A percentile compares a stretch with the other conserved stretches of the same genome.
Evolutionary conservation across 2,888 invertebrate species (phyloP).

Genomic region (Caenorhabditis plicata): DNA sequence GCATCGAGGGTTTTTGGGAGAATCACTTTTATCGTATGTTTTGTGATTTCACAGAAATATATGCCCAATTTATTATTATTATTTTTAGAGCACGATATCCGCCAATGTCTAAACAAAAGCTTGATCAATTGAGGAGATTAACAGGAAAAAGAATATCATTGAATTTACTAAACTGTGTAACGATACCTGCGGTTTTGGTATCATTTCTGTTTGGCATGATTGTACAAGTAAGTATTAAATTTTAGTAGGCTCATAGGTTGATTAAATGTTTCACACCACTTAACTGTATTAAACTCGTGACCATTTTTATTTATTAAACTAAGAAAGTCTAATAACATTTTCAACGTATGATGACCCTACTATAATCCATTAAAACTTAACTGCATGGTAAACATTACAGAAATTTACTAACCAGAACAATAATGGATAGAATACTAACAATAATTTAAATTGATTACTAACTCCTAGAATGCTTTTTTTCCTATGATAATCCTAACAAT

Average conservation of each 20-base stretch:
- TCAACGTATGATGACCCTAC: not conserved
- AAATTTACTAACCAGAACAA: constrained; percentile 27
- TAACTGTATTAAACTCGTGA: not conserved
- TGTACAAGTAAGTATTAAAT: constrained; percentile 30
- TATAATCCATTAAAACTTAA: not conserved
- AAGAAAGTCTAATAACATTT: not conserved
- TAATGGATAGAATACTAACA: too few species aligned
- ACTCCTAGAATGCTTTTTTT: too few species aligned
- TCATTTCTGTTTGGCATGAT: constrained; percentile 45
- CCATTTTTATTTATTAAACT: not conserved
- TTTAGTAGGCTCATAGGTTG: not conserved
- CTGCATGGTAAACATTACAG: constrained; percentile 21
- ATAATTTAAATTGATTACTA: too few species aligned
- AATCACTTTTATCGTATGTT: constrained; percentile 50
- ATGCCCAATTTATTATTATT: too few species aligned
- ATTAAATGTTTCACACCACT: not conserved
- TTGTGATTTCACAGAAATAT: not conserved
- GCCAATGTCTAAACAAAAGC: constrained; percentile 50
- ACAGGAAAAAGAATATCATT: constrained; percentile 42
- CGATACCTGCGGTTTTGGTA: constrained; percentile 38
- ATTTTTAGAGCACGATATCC: constrained; percentile 55
- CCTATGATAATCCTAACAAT: too few species aligned
- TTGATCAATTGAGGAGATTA: constrained; percentile 42
- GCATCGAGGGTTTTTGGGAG: constrained; percentile 61
- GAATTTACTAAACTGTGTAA: constrained; percentile 22